Evolutionary conservation across 2,888 invertebrate genomes (phyloP), one percentile per base, ranked within the genome.

Genomic region (Aleiodes alternator): DNA sequence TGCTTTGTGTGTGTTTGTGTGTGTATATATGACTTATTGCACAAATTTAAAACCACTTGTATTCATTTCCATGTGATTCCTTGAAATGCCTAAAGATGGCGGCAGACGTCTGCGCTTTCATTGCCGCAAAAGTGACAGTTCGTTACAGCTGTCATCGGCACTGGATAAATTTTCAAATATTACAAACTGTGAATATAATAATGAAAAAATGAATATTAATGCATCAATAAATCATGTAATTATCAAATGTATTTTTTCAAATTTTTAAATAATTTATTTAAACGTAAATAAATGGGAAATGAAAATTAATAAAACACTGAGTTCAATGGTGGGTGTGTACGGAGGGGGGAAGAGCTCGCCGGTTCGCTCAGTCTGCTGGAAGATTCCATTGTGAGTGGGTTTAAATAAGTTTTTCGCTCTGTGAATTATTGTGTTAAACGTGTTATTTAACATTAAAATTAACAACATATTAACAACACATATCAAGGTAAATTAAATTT

Each of bases 371-470:
- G 88, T 87, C 86, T 86, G 85, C 87, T 88, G 88, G 88, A 88
- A 88, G 88, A 88, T 88, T 88, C 88, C 88, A 88, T 88, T 88
- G 88, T 86, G 85, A 88, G 85, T 85, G 86, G 85, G 84, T 86
- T 86, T 85, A 81, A 85, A 86, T 86, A 85, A 85, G 83, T 84
- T 84, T 81, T 81, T 76, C 23, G 75, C 82, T 76, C 77, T 80
- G 79, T 77, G 80, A 79, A 75, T 72, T 78, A 69, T 81, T 82
- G 81, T 82, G 79, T 79, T 81, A 82, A 23, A 75, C 80, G 79
- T 79, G 81, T 43, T 75, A 78, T 76, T 29, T 72, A 31, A 68
- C 57, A 23, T 38, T 50, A n/a, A 23, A 23, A 34, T 29, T 34
- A 72, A 43, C 14, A 6, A 6, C 4, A 31, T 43, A 55, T 73